phyloP scores from a whole-genome alignment of 2,113 vertebrate genomes.

The Scophthalmus maximus region DNA sequence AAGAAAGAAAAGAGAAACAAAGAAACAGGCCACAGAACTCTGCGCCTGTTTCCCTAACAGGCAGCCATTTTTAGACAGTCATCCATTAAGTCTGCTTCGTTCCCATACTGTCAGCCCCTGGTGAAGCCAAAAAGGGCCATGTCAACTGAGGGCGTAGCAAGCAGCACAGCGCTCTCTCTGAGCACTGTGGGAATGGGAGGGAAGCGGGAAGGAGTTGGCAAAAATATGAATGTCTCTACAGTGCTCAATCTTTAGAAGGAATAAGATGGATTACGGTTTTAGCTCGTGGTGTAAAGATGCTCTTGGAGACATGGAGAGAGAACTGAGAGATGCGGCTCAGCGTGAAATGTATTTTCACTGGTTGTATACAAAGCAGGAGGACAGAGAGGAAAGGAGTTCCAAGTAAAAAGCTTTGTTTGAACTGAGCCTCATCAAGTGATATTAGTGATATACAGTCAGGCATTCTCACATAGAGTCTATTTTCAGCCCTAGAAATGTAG shows the following conservation, averaged over 20 bases:
- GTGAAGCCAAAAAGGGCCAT: constrained; percentile 66
- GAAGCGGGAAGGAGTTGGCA: constrained; percentile 26
- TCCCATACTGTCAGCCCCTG: constrained; percentile 76
- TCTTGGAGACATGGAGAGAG: constrained; percentile 26
- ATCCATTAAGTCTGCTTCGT: constrained; percentile 73
- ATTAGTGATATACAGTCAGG: not conserved
- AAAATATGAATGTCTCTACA: constrained; percentile 54
- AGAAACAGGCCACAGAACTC: constrained; percentile 52
- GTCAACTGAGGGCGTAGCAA: constrained; percentile 46
- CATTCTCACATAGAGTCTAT: constrained; percentile 4
- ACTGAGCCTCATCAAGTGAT: constrained; percentile 4
- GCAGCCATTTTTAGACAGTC: constrained; percentile 78
- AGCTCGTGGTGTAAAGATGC: constrained; percentile 31
- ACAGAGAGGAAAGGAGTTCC: constrained; percentile 4
- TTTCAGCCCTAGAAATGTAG: constrained; percentile 1
- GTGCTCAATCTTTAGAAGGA: constrained; percentile 45
- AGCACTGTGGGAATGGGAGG: constrained; percentile 42
- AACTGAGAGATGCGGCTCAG: constrained; percentile 17
- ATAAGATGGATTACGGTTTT: constrained; percentile 49
- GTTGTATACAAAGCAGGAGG: constrained; percentile 3
- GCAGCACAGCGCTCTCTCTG: constrained; percentile 36
- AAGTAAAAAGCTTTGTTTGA: not conserved
- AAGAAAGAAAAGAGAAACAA: constrained; percentile 38
- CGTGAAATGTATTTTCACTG: constrained; percentile 39
- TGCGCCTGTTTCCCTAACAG: constrained; percentile 58